These are phyloP conservation scores for Himantopus leucocephalus DNA, from an alignment of 2,113 vertebrate genomes.

Conservation along the genomic window DNA sequence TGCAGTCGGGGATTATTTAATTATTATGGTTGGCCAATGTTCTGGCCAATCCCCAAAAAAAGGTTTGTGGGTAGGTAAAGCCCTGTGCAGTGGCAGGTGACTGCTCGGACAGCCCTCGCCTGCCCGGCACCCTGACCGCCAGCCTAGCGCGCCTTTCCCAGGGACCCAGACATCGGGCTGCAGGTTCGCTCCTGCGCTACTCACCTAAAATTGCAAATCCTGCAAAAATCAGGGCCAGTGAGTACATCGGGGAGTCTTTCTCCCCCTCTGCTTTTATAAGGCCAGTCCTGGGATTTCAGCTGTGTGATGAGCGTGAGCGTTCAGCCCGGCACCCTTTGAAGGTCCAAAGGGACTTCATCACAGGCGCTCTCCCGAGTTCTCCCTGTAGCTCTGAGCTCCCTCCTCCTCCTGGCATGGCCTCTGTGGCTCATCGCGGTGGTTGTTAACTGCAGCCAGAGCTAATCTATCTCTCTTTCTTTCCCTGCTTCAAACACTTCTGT, in stretches of 20 bases:
- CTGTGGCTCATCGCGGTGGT: not conserved
- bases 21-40: not conserved
- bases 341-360: not conserved
- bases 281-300: not conserved
- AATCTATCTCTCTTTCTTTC: slow-evolving; percentile 13
- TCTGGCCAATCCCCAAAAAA: not conserved
- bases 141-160: accelerated
- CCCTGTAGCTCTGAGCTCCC: not conserved
- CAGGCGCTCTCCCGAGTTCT: not conserved
- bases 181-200: not conserved
- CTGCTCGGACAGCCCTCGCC: not conserved
- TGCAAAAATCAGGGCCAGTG: not conserved
- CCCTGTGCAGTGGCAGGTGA: not conserved
- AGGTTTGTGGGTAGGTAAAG: not conserved
- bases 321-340: not conserved
- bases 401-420: not conserved
- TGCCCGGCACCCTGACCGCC: not conserved
- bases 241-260: not conserved
- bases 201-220: not conserved
- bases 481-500: slow-evolving; percentile 12
- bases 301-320: not conserved
- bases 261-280: not conserved
- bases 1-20: not conserved
- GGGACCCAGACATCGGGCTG: accelerated
- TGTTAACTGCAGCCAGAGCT: slow-evolving; percentile 21